Conservation (phyloP, 2,797 vertebrate species). For the Sebastiscus tertius region DNA sequence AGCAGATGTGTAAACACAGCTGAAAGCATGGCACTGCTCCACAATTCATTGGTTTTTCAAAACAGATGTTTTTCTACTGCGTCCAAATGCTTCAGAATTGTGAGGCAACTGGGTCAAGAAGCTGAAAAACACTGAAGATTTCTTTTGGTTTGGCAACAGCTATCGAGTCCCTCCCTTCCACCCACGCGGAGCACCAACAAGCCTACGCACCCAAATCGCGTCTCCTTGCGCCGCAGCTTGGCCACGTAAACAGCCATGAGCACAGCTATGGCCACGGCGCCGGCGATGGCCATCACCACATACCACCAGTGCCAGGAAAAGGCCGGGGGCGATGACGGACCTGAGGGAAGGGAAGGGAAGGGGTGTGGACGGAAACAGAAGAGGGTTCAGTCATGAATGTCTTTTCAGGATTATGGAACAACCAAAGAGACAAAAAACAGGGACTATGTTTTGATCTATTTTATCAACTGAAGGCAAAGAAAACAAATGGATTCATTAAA, state of each 20-base stretch:
- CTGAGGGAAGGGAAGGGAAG: conserved; percentile 55
- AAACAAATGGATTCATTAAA: not conserved
- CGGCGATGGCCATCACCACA: conserved; percentile 86
- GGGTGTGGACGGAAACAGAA: conserved; percentile 8
- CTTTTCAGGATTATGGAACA: not conserved
- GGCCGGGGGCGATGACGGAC: conserved; percentile 38
- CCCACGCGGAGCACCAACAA: conserved; percentile 10
- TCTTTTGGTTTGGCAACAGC: conserved; percentile 43
- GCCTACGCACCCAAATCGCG: conserved; percentile 88
- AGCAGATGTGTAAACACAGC: conserved; percentile 27
- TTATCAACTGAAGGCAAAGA: not conserved
- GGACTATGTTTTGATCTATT: not conserved
- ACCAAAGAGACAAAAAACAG: not conserved
- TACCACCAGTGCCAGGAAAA: conserved; percentile 97
- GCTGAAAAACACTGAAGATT: not conserved
- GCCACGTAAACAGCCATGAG: conserved; percentile 87
- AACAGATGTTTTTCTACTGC: conserved; percentile 29
- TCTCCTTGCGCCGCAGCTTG: conserved; percentile 89
- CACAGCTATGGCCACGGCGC: conserved; percentile 82
- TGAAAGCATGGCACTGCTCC: not conserved
- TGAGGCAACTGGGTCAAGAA: conserved; percentile 19
- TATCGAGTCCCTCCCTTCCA: conserved; percentile 39
- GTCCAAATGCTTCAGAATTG: conserved; percentile 23
- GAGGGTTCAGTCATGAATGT: not conserved
- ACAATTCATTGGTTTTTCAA: not conserved